Percentiles rank a stretch among this genome's conserved stretches.
These are phyloP conservation scores for Drosophila navojoa DNA, from an alignment of 1,140 invertebrate genomes.

Conservation along the genomic window DNA sequence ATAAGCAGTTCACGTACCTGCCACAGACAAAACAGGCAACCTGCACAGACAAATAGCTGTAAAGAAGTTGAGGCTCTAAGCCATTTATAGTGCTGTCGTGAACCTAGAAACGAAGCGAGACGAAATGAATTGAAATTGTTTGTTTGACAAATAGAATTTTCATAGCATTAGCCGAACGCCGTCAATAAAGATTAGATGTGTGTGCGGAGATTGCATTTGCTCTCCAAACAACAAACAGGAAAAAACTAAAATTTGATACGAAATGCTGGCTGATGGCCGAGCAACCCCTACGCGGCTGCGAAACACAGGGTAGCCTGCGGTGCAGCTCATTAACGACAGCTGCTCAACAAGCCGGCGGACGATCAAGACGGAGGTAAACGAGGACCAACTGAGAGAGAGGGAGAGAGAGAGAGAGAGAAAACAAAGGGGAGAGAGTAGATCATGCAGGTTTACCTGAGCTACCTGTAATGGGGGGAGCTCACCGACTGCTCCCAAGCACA, in stretches of 20 bases:
- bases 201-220: slow-evolving; percentile 67
- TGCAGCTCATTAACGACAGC: slow-evolving; percentile 75
- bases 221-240: slow-evolving; percentile 44
- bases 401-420: not conserved
- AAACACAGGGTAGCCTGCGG: slow-evolving; percentile 22
- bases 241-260: slow-evolving; percentile 1
- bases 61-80: slow-evolving; percentile 26
- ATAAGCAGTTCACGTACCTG: slow-evolving; percentile 32
- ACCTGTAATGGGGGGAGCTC: slow-evolving; percentile 51
- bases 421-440: not conserved
- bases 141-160: slow-evolving; percentile 73
- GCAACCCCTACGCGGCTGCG: slow-evolving; percentile 14
- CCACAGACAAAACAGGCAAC: slow-evolving; percentile 16
- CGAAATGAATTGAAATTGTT: slow-evolving; percentile 58
- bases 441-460: slow-evolving; percentile 56
- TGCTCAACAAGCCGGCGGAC: slow-evolving; percentile 50
- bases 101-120: slow-evolving; percentile 43
- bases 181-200: slow-evolving; percentile 74
- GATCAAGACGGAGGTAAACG: not conserved
- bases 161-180: slow-evolving; percentile 44
- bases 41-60: slow-evolving; percentile 22
- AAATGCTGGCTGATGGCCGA: slow-evolving; percentile 8
- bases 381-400: not conserved
- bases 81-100: slow-evolving; percentile 50
- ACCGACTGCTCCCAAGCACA: slow-evolving; percentile 40